Base-by-base conservation (phyloP, 2,113 vertebrate genomes). In the Sigmodon hispidus region DNA sequence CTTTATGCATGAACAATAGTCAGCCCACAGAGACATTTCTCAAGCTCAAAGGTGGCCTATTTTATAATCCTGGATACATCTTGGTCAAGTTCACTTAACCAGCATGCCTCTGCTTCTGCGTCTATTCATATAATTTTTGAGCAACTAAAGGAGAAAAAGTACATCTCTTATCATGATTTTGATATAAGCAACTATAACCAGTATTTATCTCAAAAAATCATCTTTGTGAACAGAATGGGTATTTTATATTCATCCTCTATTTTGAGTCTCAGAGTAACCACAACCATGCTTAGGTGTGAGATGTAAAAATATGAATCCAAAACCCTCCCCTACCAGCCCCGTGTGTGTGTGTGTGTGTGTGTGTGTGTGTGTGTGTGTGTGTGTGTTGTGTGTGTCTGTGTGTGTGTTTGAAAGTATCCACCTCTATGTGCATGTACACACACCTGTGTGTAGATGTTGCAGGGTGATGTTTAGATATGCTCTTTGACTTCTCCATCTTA, bases 261-360 rank as follows among this genome's bases (percentile, higher is more conserved):
- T 91, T 50, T 72, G 72, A 83, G 52, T 34, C 15, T 89, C 79
- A 88, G 1, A 75, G 80, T 85, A 93, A 80, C 40, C 36, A 69
- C 0, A 2, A 43, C 48, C 40, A 86, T 7, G 5, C 52, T 72
- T 83, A 19, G 29, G 83, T 73, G 26, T 95, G 72, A 95, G 72
- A 77, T 91, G n/a, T 86, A n/a, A 45, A 92, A 80, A 72, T 5
- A 6, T 69, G 29, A 50, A 50, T 70, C 80, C n/a, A 45, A 77
- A 86, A 72, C 76, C 17, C 0, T 21, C 4, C 4, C 8, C 7
- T 0, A 1, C 31, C 34, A 22, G 34, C 36, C 3, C n/a, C n/a
- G n/a, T 72, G 2, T 72, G 70, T 22, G 70, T 40, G 70, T n/a
- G 70, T 43, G 36, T 72, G 36, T 43, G 31, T 61, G 21, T 13